A percentile compares a stretch with the other conserved stretches of the same genome.
Conservation (phyloP, 64 coral and sea anemone species). For the Catalaphyllia jardinei region DNA sequence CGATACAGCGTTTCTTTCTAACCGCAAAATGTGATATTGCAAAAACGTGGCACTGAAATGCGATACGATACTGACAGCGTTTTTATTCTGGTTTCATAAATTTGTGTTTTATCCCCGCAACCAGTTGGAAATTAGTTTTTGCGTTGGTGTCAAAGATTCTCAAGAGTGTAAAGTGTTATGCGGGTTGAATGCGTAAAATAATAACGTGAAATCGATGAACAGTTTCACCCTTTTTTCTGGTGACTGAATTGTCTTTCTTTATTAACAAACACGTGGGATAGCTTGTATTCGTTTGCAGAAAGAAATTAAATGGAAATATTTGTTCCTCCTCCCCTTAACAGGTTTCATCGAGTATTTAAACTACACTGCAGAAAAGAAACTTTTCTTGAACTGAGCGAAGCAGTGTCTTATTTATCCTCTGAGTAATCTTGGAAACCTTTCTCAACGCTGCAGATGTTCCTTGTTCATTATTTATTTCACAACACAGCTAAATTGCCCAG, state of each 20-base stretch:
- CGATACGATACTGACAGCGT: background rate
- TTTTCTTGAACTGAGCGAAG: background rate
- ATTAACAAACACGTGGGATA: constrained; percentile 20
- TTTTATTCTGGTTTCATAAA: background rate
- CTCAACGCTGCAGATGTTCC: background rate
- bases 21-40: constrained; percentile 47
- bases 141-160: constrained; percentile 4
- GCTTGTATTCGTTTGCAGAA: constrained; percentile 8
- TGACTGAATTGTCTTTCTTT: constrained; percentile 4
- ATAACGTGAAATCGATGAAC: background rate
- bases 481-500: constrained; percentile 21
- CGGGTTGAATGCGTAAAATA: constrained; percentile 7
- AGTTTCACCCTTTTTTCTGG: background rate
- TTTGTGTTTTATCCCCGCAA: background rate
- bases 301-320: background rate
- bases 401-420: background rate
- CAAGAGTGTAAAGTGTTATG: constrained; percentile 17
- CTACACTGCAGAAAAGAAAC: background rate
- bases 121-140: background rate
- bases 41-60: constrained; percentile 27
- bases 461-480: constrained; percentile 26
- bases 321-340: background rate
- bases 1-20: constrained; percentile 23
- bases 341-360: background rate
- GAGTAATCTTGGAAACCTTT: background rate